Base-by-base conservation (phyloP, 1,140 invertebrate species). In the Penaeus vannamei region DNA sequence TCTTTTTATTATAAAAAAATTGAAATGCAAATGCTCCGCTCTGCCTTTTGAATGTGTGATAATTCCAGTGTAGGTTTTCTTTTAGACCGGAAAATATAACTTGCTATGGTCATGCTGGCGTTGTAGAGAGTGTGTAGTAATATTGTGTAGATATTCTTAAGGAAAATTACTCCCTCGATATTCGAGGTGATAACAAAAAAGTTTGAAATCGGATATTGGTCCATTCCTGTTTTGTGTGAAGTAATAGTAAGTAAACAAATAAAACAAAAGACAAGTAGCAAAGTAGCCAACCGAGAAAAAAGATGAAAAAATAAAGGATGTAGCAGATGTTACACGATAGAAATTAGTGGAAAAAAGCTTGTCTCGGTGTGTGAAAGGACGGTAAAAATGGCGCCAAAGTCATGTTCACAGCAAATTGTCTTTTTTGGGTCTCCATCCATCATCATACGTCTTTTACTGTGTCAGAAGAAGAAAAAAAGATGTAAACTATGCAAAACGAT, bases 401-500 rank as follows among this genome's bases (percentile, higher is more conserved):
- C 76, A 42, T 23, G 60, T 79, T 53, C 36, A 81, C 61, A 80
- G 60, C 32, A 62, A 64, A 46, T 64, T 64, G 76, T 80, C 20
- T 80, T 61, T 61, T 32, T 36, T 80, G 20, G 76, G 69, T 32
- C 60, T 66, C 62, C n/a, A 89, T 72, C 53, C 53, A 46, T 62
- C 64, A 53, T 20, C 66, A 53, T 53, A 53, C 53, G 53, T 53
- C 10, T 53, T 87, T 82, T 53, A 87, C 79, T 62, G 87, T 84
- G 84, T 84, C 87, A 89, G 87, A 89, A 53, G 53, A 53, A 53
- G 12, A 53, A 53, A 53, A 14, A 53, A 53, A 12, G 10, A 53
- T 36, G 14, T 53, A 79, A 80, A 83, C 79, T 89, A 86, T 72
- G 80, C 81, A 82, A 89, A 89, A 77, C 82, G 46, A 89, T 42